Base-by-base conservation (phyloP, 2,113 vertebrate genomes). In the Tragelaphus strepsiceros region DNA sequence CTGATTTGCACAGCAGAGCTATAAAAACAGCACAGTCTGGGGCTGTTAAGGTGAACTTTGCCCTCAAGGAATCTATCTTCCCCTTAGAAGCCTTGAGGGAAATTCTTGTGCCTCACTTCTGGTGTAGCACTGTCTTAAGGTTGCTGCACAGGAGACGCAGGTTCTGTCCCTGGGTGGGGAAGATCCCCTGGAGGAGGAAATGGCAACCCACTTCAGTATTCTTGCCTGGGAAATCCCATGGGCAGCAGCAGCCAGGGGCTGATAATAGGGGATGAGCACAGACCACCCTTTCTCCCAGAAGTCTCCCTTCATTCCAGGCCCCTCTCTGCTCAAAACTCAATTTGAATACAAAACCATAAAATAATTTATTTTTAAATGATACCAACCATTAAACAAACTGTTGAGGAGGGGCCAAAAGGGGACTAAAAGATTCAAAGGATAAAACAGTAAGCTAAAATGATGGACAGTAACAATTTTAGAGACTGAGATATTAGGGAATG, bases 21-120 rank as follows among this genome's bases (percentile, higher is more conserved):
- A 35, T 95, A 71, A 93, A 81, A 71, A 53, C 54, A 90, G 56
- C 91, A 80, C 71, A 14, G 3, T 39, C 26, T 54, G 51, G 49
- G 54, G 21, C 85, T 88, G 46, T 51, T 56, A 51, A 92, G 56
- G 71, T 90, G 78, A 85, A 81, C 93, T 83, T 91, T 83, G 96
- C 43, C 91, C 67, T 91, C 58, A 26, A 22, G 54, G 46, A 84
- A 67, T 78, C 26, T 9, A 1, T 64, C 7, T 35, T 93, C 51
- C n/a, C 58, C 67, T 67, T 17, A 19, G 51, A 92, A 92, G 30
- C 26, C 28, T 24, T 15, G n/a, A 53, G 35, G 32, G 82, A 59
- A 24, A 46, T 43, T n/a, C 92, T 39, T 30, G 35, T 16, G 78
- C 13, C 54, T 61, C 58, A 4, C n/a, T 32, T 14, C 28, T 24